Evolutionary conservation across 2,797 vertebrate species (phyloP).

Genomic region (Morus bassanus): DNA sequence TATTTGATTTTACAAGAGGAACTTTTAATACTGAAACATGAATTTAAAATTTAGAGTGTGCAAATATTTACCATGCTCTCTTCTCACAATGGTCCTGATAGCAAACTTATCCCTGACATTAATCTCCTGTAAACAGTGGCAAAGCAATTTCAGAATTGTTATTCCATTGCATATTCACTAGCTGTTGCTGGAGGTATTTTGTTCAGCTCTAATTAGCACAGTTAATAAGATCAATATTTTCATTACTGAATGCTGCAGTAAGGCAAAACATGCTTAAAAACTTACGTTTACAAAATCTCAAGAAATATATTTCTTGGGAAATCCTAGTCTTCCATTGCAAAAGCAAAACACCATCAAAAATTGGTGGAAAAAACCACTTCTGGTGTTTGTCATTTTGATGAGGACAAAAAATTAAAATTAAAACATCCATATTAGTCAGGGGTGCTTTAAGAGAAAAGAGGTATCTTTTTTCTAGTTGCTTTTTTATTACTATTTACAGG

Average conservation of each 20-base stretch:
- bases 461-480: not conserved
- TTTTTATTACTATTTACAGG: not conserved
- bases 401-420: not conserved
- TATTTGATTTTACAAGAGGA: not conserved
- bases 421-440: not conserved
- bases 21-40: not conserved
- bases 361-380: not conserved
- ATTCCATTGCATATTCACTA: conserved; percentile 43
- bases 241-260: conserved; percentile 31
- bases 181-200: conserved; percentile 56
- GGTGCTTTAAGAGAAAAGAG: not conserved
- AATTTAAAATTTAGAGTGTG: not conserved
- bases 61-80: conserved; percentile 12
- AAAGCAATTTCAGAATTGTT: conserved; percentile 43
- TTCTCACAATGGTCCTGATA: not conserved
- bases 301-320: not conserved
- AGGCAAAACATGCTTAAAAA: conserved; percentile 31
- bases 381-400: not conserved
- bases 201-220: conserved; percentile 64
- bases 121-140: conserved; percentile 18
- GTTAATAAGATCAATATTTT: conserved; percentile 70
- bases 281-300: not conserved
- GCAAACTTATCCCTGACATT: conserved; percentile 7
- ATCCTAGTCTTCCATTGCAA: not conserved
- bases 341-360: not conserved